Base-by-base conservation (phyloP, 2,888 invertebrate genomes). In the Kryphioiulus occultus region DNA sequence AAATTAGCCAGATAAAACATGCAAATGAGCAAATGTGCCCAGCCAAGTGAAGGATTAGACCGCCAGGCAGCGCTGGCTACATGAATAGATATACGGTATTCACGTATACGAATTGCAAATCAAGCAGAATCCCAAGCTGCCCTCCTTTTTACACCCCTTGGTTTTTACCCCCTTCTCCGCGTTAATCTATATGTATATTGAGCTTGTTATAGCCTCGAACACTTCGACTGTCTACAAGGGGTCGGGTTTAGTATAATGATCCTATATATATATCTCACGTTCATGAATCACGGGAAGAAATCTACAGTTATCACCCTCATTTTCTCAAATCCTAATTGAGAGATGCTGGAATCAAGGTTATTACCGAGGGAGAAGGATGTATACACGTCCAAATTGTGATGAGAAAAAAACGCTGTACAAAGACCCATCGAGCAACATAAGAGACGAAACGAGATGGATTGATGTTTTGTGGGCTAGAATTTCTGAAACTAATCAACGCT, bases 141-240 rank as follows among this genome's bases (percentile, higher is more conserved):
- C 78, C 78, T 78, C 78, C 12, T 30, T 78, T 26, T 78, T 78
- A 30, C 78, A 68, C 78, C 78, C 78, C 22, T 78, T 78, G 26
- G 22, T 78, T 78, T 78, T 26, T 30, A 78, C 78, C 78, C 78
- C 78, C 78, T 78, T 78, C 78, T 22, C 78, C 78, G 30, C 30
- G 78, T 78, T 78, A 78, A 78, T 78, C 78, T 78, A 78, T 78
- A 78, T 78, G 78, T 78, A 78, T 78, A 78, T 78, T 78, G 78
- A 30, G 12, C 30, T 78, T 78, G 78, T 78, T 78, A 78, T 30
- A 78, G 30, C 78, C 78, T 78, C 10, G 26, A 30, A 9, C 26
- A 26, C 22, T 78, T 78, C 30, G 30, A 78, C 78, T 78, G 78
- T 22, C 78, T 78, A 78, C 78, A 30, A 78, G 78, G 78, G 78